phyloP scores from a whole-genome alignment of 2,113 vertebrate genomes.

The Nanorana parkeri region DNA sequence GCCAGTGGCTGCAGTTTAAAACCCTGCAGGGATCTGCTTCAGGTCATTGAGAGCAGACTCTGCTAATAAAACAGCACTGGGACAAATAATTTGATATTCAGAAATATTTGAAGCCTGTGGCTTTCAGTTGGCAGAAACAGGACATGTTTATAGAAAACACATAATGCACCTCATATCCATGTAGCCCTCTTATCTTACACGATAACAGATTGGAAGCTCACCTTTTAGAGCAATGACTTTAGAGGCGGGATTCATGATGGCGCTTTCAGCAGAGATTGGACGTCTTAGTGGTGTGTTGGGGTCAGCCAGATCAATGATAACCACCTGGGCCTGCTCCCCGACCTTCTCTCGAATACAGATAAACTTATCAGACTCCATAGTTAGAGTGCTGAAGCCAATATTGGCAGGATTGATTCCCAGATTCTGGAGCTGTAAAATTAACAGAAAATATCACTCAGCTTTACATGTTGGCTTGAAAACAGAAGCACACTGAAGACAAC shows the following conservation, averaged over 20 bases:
- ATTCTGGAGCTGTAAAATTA: constrained; percentile 82
- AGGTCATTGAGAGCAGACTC: too few relatives aligned
- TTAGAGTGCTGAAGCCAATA: constrained; percentile 92
- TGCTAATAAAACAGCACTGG: too few relatives aligned
- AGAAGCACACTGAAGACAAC: neutral
- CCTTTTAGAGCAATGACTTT: constrained; percentile 94
- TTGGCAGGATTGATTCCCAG: constrained; percentile 89
- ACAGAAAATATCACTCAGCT: neutral
- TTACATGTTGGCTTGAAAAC: neutral
- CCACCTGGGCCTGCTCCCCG: constrained; percentile 88
- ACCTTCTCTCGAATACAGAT: constrained; percentile 92
- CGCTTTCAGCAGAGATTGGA: constrained; percentile 91
- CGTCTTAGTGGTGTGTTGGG: constrained; percentile 83
- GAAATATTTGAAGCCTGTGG: too few relatives aligned
- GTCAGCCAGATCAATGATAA: constrained; percentile 88
- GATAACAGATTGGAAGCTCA: constrained; percentile 60
- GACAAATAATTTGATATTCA: too few relatives aligned
- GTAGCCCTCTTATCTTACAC: neutral
- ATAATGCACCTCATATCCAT: too few relatives aligned
- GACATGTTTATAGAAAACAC: too few relatives aligned
- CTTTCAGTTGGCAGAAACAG: too few relatives aligned
- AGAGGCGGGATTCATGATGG: constrained; percentile 91
- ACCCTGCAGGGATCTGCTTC: too few relatives aligned
- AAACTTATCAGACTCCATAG: constrained; percentile 94
- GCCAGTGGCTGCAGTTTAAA: too few relatives aligned